Base-by-base conservation (phyloP, 2,797 vertebrate genomes). In the Epinephelus awoara region DNA sequence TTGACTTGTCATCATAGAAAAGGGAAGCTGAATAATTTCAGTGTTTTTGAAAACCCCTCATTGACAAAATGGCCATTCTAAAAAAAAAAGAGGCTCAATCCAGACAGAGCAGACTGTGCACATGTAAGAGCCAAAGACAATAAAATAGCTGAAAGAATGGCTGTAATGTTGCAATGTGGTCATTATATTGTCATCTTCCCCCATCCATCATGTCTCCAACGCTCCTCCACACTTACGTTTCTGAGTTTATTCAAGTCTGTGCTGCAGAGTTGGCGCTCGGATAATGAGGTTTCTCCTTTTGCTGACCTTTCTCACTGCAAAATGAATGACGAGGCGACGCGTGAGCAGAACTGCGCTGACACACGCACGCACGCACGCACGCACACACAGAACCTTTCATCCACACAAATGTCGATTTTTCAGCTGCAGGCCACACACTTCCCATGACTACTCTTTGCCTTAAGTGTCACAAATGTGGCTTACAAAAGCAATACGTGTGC, bases 301-400 rank as follows among this genome's bases (percentile, higher is more conserved):
- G 1, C 59, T 83, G 91, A 91, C 89, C 88, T 89, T 84, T 84
- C 72, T 67, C 40, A 3, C 72, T 50, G 71, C 68, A 27, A 62
- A 65, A 46, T 34, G 47, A 75, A 68, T n/a, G 21, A 50, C 17
- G 46, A 27, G 70, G 52, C 68, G 83, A 84, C n/a, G 27, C 2
- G 42, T 64, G 69, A 84, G 23, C 57, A n/a, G 68, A 66, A 44
- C 67, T 40, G 23, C 3, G 47, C 34, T 73, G 75, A 76, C 73
- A 42, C 27, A 34, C 29, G 1, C 6, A 7, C 29, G 6, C 29
- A 34, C 29, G 7, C 29, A 34, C 29, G 6, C 34, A 34, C 7
- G 25, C 38, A 40, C 46, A n/a, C 47, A 42, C 58, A 23, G 15
- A 29, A 3, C 50, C 8, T 57, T 27, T 40, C 17, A 38, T n/a